phyloP scores from a whole-genome alignment of 2,888 invertebrate species.

The Rotaria magnacalcarata region DNA sequence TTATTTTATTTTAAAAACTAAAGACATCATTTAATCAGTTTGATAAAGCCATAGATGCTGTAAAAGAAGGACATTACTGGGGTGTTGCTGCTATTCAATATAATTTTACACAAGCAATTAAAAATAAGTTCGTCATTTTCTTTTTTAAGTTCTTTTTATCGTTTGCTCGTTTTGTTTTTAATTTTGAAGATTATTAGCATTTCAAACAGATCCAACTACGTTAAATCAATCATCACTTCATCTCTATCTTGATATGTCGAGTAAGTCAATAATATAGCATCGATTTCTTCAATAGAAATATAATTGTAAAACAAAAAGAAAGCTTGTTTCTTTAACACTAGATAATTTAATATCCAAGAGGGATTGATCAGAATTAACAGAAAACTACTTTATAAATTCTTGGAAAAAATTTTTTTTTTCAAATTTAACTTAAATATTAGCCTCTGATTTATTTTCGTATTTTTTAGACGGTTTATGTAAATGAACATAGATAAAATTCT shows the following conservation, averaged over 20 bases:
- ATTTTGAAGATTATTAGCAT: not conserved
- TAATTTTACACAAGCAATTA: slow-evolving; percentile 78
- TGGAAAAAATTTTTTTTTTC: too few species aligned
- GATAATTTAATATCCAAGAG: too few species aligned
- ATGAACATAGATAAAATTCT: too few species aligned
- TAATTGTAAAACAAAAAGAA: too few species aligned
- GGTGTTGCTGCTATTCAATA: slow-evolving; percentile 80
- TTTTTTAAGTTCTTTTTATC: not conserved
- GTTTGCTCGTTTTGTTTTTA: not conserved
- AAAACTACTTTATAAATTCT: too few species aligned
- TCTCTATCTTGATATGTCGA: slow-evolving; percentile 87
- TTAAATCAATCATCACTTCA: slow-evolving; percentile 72
- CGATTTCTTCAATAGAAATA: too few species aligned
- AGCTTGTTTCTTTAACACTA: too few species aligned
- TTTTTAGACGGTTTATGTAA: too few species aligned
- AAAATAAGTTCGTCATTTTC: slow-evolving; percentile 3
- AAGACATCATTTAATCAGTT: slow-evolving; percentile 52
- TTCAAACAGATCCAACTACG: not conserved
- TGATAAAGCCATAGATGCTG: slow-evolving; percentile 69
- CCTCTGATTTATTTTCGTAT: too few species aligned
- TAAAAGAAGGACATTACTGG: slow-evolving; percentile 75
- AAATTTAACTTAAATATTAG: too few species aligned
- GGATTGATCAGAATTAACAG: too few species aligned
- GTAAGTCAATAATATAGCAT: slow-evolving; percentile 62
- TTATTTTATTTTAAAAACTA: slow-evolving; percentile 31